A percentile compares a stretch with the other conserved stretches of the same genome.
Evolutionary conservation across 1,140 invertebrate species (phyloP).

Genomic region (Philopotamus ludificatus): DNA sequence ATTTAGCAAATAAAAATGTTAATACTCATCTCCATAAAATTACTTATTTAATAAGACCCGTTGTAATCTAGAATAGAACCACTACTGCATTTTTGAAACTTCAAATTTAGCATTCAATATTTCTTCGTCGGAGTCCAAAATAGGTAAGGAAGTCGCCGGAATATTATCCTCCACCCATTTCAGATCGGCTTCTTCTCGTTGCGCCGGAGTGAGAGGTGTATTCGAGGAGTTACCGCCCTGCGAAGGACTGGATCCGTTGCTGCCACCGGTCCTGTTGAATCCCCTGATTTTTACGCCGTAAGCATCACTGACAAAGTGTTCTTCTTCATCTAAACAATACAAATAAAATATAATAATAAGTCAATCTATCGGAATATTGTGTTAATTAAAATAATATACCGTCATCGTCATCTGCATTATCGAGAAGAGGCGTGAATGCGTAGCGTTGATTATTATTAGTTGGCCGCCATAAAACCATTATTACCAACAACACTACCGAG

Average conservation of each 20-base stretch:
- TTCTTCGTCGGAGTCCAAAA: conserved; percentile 88
- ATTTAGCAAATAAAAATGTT: too few relatives aligned
- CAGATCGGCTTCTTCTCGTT: conserved; percentile 74
- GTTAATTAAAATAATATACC: conserved; percentile 52
- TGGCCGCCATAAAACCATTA: conserved; percentile 93
- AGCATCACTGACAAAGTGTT: conserved; percentile 80
- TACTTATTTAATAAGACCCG: too few relatives aligned
- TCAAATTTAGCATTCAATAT: conserved; percentile 86
- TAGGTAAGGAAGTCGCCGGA: conserved; percentile 73
- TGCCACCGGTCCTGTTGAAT: conserved; percentile 46
- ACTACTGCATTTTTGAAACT: conserved; percentile 87
- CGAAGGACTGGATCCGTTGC: conserved; percentile 39
- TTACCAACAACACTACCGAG: conserved; percentile 81
- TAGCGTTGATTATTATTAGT: conserved; percentile 94
- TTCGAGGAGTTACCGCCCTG: conserved; percentile 41
- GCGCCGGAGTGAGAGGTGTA: conserved; percentile 47
- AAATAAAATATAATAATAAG: not conserved
- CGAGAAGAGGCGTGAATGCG: conserved; percentile 88
- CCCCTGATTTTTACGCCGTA: conserved; percentile 80
- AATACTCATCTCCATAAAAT: too few relatives aligned
- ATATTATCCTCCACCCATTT: conserved; percentile 93
- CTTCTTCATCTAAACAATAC: conserved; percentile 64
- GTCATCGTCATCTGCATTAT: conserved; percentile 80
- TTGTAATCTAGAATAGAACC: conserved; percentile 12
- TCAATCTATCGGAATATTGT: too few relatives aligned